A percentile compares a stretch with the other conserved stretches of the same genome.
Evolutionary conservation across 2,888 invertebrate species (phyloP).

Genomic region (Microdon myrmicae): DNA sequence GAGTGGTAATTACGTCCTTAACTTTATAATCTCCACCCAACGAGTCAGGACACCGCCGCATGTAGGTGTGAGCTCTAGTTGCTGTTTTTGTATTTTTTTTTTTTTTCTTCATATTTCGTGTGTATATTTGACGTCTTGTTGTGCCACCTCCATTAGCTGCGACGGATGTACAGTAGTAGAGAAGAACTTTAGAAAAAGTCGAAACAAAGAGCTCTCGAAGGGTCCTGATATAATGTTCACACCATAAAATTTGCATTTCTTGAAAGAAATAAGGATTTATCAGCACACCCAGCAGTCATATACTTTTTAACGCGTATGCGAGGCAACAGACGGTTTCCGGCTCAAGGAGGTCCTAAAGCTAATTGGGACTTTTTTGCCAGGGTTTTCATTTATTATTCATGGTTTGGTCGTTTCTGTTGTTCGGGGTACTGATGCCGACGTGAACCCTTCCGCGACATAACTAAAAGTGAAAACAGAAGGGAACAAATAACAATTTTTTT

Average conservation of each 20-base stretch:
- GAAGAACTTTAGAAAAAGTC: too few species aligned
- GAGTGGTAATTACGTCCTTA: conserved; percentile 40
- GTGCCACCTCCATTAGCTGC: too few species aligned
- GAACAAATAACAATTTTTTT: conserved; percentile 33
- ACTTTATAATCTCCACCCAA: conserved; percentile 25
- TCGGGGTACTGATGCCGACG: conserved; percentile 7
- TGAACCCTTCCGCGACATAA: conserved; percentile 20
- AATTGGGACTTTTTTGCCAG: conserved; percentile 12
- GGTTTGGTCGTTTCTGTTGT: not conserved
- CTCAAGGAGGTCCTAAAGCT: conserved; percentile 9
- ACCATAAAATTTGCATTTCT: conserved; percentile 32
- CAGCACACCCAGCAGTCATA: conserved; percentile 1
- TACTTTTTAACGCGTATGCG: not conserved
- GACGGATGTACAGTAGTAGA: too few species aligned
- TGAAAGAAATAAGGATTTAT: conserved; percentile 8
- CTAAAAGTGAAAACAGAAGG: too few species aligned
- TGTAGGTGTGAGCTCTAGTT: too few species aligned
- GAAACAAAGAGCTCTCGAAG: not conserved
- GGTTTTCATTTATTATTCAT: conserved; percentile 12
- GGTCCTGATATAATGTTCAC: conserved; percentile 31
- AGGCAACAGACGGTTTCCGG: too few species aligned
- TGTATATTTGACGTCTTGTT: too few species aligned
- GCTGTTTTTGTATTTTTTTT: too few species aligned
- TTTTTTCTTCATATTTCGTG: too few species aligned
- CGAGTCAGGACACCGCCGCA: too few species aligned